Conservation (phyloP, 2,888 invertebrate species). For the Blera fallax region DNA sequence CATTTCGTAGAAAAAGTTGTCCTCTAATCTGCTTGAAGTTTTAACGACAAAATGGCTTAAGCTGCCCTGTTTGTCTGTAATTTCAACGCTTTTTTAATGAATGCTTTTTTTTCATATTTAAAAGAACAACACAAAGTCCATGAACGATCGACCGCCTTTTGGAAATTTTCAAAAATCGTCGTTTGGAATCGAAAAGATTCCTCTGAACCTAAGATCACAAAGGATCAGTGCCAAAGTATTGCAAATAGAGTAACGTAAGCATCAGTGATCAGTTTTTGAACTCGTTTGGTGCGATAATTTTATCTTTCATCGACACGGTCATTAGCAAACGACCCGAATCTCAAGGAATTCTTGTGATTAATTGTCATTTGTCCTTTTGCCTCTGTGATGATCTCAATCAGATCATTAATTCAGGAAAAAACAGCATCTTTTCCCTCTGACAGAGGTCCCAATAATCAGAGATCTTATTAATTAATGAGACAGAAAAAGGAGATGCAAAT, state of each 20-base stretch:
- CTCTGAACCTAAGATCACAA: no score
- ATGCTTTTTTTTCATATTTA: no score
- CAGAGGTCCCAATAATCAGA: conserved; percentile 4
- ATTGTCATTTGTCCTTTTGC: not conserved
- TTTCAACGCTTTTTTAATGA: no score
- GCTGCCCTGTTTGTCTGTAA: no score
- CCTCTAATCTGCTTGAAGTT: no score
- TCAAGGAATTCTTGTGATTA: not conserved
- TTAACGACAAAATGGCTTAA: no score
- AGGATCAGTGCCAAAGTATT: no score
- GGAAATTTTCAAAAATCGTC: no score
- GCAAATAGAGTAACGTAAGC: not conserved
- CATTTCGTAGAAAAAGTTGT: no score
- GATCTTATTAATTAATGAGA: conserved; percentile 16
- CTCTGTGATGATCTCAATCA: not conserved
- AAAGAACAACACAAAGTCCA: no score
- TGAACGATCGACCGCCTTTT: no score
- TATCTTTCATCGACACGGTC: conserved; percentile 8
- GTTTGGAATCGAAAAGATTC: no score
- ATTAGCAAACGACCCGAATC: not conserved
- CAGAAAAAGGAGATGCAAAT: not conserved
- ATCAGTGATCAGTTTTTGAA: not conserved
- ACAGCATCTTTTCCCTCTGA: not conserved
- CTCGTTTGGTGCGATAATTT: not conserved
- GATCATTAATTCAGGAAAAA: not conserved